Conservation (phyloP, 2,888 invertebrate species). For the Platypus cylindrus region DNA sequence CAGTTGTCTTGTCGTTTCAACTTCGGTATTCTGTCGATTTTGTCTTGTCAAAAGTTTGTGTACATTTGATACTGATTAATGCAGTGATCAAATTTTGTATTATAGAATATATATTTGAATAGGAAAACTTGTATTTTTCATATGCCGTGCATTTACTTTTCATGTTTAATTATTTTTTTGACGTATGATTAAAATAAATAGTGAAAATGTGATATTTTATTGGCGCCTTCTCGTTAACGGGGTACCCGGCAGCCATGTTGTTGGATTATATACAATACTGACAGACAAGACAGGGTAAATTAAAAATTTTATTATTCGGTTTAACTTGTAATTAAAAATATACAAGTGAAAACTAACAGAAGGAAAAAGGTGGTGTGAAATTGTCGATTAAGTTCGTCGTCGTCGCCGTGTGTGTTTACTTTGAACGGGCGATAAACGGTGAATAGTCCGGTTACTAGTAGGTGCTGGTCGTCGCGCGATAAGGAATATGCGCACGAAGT, state of each 20-base stretch:
- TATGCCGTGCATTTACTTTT: conserved; percentile 6
- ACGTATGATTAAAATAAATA: conserved; percentile 3
- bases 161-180: conserved; percentile 6
- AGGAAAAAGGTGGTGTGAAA: conserved; percentile 19
- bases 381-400: conserved; percentile 22
- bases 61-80: conserved; percentile 28
- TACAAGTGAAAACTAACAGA: too few relatives aligned
- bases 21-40: too few relatives aligned
- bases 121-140: conserved; percentile 5
- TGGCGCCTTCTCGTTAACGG: conserved; percentile 35
- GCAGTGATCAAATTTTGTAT: conserved; percentile 12
- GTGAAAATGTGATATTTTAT: conserved; percentile 13
- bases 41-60: conserved; percentile 35
- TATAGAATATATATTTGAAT: conserved; percentile 6
- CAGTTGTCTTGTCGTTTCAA: conserved; percentile 31
- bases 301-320: too few relatives aligned
- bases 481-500: conserved; percentile 38
- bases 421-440: conserved; percentile 27
- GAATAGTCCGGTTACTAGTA: conserved; percentile 27
- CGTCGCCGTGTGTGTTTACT: too few relatives aligned
- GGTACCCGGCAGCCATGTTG: conserved; percentile 40
- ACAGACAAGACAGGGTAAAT: conserved; percentile 39
- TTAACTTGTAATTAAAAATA: too few relatives aligned
- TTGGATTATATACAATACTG: conserved; percentile 31
- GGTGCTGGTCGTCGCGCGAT: conserved; percentile 31